Evolutionary conservation across 2,888 invertebrate species (phyloP).

Genomic region (Tyria jacobaeae): DNA sequence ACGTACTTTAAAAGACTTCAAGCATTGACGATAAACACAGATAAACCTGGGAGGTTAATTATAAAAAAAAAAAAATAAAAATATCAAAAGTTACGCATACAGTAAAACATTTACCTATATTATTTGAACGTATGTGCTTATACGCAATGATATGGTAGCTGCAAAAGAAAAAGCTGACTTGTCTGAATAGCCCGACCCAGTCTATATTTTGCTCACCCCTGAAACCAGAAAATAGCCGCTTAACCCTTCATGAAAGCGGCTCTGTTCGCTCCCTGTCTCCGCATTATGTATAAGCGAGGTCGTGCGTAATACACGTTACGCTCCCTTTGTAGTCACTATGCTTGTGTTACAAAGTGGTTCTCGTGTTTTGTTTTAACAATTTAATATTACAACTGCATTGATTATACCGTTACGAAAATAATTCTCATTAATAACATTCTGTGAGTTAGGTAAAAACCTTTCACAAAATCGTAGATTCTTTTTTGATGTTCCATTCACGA

Average conservation of each 20-base stretch:
- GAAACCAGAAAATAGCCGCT: constrained; percentile 8
- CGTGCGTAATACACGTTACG: constrained; percentile 2
- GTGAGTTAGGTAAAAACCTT: not conserved
- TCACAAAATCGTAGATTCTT: no score
- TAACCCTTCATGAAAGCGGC: constrained; percentile 9
- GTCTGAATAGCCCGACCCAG: not conserved
- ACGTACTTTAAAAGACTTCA: no score
- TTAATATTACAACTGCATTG: constrained; percentile 13
- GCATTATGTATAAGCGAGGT: constrained; percentile 12
- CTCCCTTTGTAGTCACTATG: constrained; percentile 14
- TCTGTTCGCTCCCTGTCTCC: constrained; percentile 2
- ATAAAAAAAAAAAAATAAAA: no score
- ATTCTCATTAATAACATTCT: not conserved
- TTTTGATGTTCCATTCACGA: no score
- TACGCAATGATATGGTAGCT: not conserved
- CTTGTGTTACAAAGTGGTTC: constrained; percentile 10
- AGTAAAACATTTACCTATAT: not conserved
- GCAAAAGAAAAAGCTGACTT: not conserved
- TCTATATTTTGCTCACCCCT: constrained; percentile 2
- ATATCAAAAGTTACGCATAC: no score
- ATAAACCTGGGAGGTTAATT: no score
- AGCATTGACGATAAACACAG: no score
- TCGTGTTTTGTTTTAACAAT: constrained; percentile 10
- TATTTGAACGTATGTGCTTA: not conserved
- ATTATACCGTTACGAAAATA: not conserved